Conservation (phyloP, 2,113 vertebrate species). For the Sarotherodon lohbergeri region DNA sequence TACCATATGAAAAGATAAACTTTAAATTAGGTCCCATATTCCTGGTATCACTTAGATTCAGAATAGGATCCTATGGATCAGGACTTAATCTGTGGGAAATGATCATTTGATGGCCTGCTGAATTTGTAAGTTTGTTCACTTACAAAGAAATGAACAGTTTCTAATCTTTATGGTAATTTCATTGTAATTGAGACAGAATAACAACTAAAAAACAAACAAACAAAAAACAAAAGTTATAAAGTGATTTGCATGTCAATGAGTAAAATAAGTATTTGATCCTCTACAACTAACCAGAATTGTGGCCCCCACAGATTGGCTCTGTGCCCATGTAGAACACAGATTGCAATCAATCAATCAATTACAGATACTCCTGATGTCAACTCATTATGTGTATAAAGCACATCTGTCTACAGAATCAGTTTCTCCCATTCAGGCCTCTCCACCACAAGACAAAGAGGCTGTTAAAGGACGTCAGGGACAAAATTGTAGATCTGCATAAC, state of each 20-base stretch:
- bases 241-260: rapidly evolving
- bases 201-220: not conserved
- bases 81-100: not conserved
- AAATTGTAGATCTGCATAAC: not conserved
- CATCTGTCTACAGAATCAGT: not conserved
- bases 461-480: not conserved
- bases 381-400: not conserved
- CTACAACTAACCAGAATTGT: not conserved
- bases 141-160: not conserved
- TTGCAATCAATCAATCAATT: not conserved
- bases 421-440: not conserved
- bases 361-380: not conserved
- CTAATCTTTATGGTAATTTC: not conserved
- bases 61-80: not conserved
- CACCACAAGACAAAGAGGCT: not conserved
- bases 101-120: not conserved
- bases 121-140: not conserved
- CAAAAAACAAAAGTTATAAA: not conserved
- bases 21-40: not conserved
- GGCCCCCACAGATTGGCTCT: not conserved
- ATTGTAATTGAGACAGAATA: not conserved
- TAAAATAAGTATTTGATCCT: not conserved
- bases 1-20: not conserved
- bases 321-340: not conserved
- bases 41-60: not conserved